Base-by-base conservation (phyloP, 1,140 invertebrate genomes). In the Ceratosolen fusciceps region DNA sequence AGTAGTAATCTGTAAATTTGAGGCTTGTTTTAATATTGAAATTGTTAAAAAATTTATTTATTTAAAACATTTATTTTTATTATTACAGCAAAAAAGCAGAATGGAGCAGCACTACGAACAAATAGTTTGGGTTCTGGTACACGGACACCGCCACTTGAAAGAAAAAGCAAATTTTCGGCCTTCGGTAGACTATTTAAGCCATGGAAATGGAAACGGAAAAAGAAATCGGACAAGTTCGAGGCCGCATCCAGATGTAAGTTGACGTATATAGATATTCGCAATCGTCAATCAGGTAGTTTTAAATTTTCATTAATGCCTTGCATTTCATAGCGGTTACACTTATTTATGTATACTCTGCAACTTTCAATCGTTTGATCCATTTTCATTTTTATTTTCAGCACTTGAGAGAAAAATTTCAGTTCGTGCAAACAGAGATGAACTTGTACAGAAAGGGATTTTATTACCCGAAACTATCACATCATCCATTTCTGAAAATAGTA, bases 191-290 rank as follows among this genome's bases (percentile, higher is more conserved):
- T 99, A 84, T 98, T 99, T 90, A 98, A 98, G 91, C 98, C 98
- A 8, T 99, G 98, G 98, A 99, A 98, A 90, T 99, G 98, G 98
- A 97, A 98, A 92, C 93, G 97, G 90, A 98, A 98, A 96, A 98
- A 98, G 93, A 99, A 98, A 92, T 98, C 96, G 77, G 97, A 99
- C 88, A 98, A 98, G 90, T 97, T 99, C 86, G 97, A 98, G 91
- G 96, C 97, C 84, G 94, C 97, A 84, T 98, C 96, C 86, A 95
- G 96, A 93, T 97, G 97, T 99, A 92, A 96, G 96, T 94, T 81
- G 2, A 37, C 10, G 31, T 62, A 34, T 21, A 34, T 21, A 34
- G 24, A 8, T 62, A 34, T 37, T 2, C 2, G 0, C 8, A 43
- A 5, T 43, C 12, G n/a, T n/a, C n/a, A n/a, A n/a, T n/a, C n/a